Base-by-base conservation (phyloP, 2,888 invertebrate species). In the Callimorpha dominula region DNA sequence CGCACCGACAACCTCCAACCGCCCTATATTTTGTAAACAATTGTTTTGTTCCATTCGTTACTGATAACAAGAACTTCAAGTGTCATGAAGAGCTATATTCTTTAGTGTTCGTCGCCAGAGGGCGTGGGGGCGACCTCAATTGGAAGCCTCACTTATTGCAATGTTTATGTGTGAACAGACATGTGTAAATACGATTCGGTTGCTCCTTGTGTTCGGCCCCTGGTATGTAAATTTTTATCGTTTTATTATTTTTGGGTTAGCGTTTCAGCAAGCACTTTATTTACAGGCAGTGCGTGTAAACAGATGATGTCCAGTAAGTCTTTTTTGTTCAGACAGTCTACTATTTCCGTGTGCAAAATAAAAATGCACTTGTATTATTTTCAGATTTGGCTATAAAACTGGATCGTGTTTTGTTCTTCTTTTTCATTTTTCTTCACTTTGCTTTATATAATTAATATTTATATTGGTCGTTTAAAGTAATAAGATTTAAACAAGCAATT, bases 21-120 rank as follows among this genome's bases (percentile, higher is more conserved):
- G 71, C 78, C 82, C 76, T 57, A 70, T 88, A 87, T 88, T 60
- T 87, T 86, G 86, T 86, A 86, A 89, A 89, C 89, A 89, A 85
- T 86, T 86, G 80, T 79, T 85, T 83, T 70, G 71, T 70, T 75
- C 76, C 67, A 73, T 82, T 83, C 68, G 73, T 80, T 80, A 84
- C 76, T 80, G 75, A 82, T 84, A 83, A 83, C 79, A 69, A 83
- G 80, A 71, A 70, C 68, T 54, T 77, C 68, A 68, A 73, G 70
- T 71, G 72, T 60, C 43, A 20, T 62, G 60, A 40, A 68, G 64
- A 31, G 40, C 49, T 65, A 49, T 70, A 65, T 31, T 49, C 57
- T 65, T n/a, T n/a, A 65, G 74, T 71, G 64, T 68, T 74, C 43
- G 50, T 65, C 17, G 71, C 12, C 40, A 71, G 71, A 62, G 71